phyloP scores from a whole-genome alignment of 2,888 invertebrate genomes.

The Drosophila acutilabella region DNA sequence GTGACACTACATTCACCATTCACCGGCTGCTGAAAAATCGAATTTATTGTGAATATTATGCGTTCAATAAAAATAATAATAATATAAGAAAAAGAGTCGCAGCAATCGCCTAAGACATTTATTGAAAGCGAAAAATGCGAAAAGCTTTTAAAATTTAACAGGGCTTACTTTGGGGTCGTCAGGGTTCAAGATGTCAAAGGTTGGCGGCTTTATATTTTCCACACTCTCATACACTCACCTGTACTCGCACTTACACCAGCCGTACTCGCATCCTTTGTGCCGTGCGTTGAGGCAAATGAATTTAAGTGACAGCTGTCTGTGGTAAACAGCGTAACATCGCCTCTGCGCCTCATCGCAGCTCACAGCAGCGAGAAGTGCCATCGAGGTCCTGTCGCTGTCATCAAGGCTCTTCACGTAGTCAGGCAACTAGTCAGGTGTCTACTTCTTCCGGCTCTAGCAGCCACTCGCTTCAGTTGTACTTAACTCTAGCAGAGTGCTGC shows the following conservation, averaged over 20 bases:
- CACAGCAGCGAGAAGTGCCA: constrained; percentile 5
- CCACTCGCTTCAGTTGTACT: not conserved
- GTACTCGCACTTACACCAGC: not conserved
- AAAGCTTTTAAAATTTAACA: constrained; percentile 48
- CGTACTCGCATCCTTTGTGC: not conserved
- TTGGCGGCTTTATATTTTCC: constrained; percentile 5
- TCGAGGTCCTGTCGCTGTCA: constrained; percentile 3
- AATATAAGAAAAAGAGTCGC: constrained; percentile 1
- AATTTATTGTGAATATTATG: constrained; percentile 44
- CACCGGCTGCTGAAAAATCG: constrained; percentile 33
- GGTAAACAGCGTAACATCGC: constrained; percentile 19
- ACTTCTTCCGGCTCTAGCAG: constrained; percentile 15
- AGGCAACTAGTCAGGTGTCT: constrained; percentile 38
- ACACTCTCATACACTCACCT: not conserved
- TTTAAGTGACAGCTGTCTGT: constrained; percentile 57
- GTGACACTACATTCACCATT: constrained; percentile 10
- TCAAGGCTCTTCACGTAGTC: constrained; percentile 9
- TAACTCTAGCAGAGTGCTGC: not conserved
- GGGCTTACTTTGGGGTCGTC: not conserved
- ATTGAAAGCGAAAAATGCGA: constrained; percentile 45
- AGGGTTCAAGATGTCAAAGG: constrained; percentile 9
- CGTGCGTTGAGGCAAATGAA: constrained; percentile 32
- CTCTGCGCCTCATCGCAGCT: not conserved
- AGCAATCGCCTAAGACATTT: constrained; percentile 39
- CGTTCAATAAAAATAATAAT: constrained; percentile 21